phyloP scores from a whole-genome alignment of 2,888 invertebrate species.

The Spilarctia lutea region DNA sequence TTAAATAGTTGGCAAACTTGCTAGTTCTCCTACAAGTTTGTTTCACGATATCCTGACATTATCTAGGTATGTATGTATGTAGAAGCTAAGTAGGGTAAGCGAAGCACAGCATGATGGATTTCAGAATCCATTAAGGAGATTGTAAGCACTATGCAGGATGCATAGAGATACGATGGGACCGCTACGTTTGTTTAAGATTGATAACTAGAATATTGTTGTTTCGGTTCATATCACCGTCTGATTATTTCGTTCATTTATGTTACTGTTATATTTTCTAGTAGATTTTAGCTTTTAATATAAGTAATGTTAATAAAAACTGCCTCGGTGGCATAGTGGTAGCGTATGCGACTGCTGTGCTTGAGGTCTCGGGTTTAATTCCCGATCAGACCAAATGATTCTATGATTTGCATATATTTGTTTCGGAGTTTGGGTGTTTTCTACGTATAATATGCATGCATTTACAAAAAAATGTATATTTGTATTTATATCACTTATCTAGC shows the following conservation, averaged over 20 bases:
- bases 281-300: background rate
- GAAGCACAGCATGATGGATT: constrained; percentile 51
- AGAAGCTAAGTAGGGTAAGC: constrained; percentile 48
- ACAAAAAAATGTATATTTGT: no score
- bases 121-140: constrained; percentile 59
- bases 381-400: no score
- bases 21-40: constrained; percentile 29
- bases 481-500: no score
- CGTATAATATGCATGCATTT: no score
- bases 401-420: no score
- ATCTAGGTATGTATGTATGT: background rate
- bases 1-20: constrained; percentile 27
- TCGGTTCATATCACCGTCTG: background rate
- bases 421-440: no score
- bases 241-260: background rate
- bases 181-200: constrained; percentile 3
- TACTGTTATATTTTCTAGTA: no score
- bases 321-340: no score
- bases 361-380: no score
- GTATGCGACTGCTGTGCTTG: no score
- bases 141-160: constrained; percentile 33
- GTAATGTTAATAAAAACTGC: no score
- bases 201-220: constrained; percentile 23
- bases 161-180: constrained; percentile 3
- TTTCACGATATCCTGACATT: constrained; percentile 39